Conservation (phyloP, 2,888 invertebrate species). For the Rotaria macrura region DNA sequence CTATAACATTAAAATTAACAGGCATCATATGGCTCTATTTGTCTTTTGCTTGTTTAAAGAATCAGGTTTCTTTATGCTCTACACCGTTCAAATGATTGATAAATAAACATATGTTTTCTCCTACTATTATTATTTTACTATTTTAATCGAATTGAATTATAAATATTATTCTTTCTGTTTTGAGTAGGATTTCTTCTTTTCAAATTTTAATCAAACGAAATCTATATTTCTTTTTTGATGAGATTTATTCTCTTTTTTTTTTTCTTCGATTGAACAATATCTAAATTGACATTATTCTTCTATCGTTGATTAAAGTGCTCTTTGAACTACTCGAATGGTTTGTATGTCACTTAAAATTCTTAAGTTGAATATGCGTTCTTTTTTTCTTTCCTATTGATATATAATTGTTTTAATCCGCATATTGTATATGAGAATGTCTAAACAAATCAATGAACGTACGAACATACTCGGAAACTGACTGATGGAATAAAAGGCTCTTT, state of each 20-base stretch:
- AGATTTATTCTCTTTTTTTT: background rate
- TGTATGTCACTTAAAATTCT: slow-evolving; percentile 3
- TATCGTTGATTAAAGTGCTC: background rate
- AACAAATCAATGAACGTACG: background rate
- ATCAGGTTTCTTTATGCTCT: background rate
- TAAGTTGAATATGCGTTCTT: background rate
- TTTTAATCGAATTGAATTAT: background rate
- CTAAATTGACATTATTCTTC: background rate
- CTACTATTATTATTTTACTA: background rate
- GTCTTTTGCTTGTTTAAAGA: background rate
- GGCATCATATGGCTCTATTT: background rate
- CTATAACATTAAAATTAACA: background rate
- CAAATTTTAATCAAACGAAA: background rate
- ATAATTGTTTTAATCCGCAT: background rate
- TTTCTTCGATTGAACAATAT: background rate
- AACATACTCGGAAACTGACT: background rate
- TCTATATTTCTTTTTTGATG: background rate
- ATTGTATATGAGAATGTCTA: slow-evolving; percentile 3
- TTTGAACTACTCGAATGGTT: background rate
- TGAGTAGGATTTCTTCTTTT: background rate
- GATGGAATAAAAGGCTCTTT: background rate
- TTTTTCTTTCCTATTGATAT: background rate
- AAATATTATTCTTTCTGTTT: background rate
- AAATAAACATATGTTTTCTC: background rate
- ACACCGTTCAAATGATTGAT: background rate